Base-by-base conservation (phyloP, 2,888 invertebrate species). In the Trimorus sp. region DNA sequence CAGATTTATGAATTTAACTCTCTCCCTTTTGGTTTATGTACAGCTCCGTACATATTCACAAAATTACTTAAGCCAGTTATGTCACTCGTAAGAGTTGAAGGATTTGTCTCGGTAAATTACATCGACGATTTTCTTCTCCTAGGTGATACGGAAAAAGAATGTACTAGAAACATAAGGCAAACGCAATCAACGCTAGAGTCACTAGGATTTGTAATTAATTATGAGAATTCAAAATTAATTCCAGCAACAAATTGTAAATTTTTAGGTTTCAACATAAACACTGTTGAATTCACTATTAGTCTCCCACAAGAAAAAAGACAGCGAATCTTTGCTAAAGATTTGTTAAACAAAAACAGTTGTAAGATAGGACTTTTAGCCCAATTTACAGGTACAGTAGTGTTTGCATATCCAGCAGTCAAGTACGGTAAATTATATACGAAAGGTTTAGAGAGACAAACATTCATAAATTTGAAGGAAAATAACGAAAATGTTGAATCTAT, bases 91-190 rank as follows among this genome's bases (percentile, higher is more conserved):
- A 51, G 83, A 40, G 15, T 36, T 8, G 8, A 58, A 48, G 77
- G 82, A 12, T 66, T 74, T 6, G 0, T 66, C 0, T 84, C 77
- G 11, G 79, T 83, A 0, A 58, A 62, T n/a, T 84, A 83, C 54
- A 60, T 83, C 26, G 83, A 85, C 42, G 85, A 85, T 76, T 63
- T 81, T 53, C 49, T 84, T 4, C 15, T 82, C 1, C 14, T 84
- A 15, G 82, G 65, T 0, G 16, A 76, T n/a, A 56, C 75, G n/a
- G 8, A 15, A 16, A 9, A 40, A 15, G 38, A 58, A 26, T 66
- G 58, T 16, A 2, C 12, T 12, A 12, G 8, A 0, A 80, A 80
- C 62, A 7, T 76, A 14, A 11, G 14, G 14, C 49, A 11, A 38
- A 83, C 78, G 0, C 59, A 11, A 59, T 15, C 1, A 1, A 36